phyloP scores from a whole-genome alignment of 2,797 vertebrate genomes.

The Phoebastria nigripes region DNA sequence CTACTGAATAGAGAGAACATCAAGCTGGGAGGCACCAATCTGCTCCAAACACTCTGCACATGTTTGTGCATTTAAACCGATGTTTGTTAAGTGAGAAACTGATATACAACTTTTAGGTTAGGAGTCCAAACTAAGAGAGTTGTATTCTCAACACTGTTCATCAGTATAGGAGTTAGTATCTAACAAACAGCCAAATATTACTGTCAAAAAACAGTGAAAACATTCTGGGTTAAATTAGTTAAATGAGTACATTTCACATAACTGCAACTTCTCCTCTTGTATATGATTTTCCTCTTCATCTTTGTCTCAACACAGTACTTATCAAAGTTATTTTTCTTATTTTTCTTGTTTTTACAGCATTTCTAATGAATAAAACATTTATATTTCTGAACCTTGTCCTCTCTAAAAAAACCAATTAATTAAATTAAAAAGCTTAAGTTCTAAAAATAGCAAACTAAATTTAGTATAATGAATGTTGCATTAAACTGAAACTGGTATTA shows the following conservation, averaged over 20 bases:
- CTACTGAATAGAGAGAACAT: not conserved
- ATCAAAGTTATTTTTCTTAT: not conserved
- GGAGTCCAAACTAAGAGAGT: not conserved
- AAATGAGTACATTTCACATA: not conserved
- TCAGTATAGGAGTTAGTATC: not conserved
- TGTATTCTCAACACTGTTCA: not conserved
- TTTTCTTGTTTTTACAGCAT: not conserved
- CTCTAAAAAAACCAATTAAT: not conserved
- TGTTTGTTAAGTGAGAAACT: not conserved
- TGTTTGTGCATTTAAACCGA: rapidly evolving
- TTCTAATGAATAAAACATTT: not conserved
- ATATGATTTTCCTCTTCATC: not conserved
- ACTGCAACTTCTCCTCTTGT: not conserved
- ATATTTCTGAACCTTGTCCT: not conserved
- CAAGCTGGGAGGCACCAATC: not conserved
- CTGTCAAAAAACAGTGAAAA: not conserved
- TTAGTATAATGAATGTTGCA: not conserved
- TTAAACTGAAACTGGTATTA: not conserved
- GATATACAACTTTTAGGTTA: not conserved
- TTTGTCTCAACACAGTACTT: not conserved
- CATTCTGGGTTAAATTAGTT: not conserved
- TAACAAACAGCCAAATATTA: not conserved
- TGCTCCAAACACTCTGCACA: not conserved
- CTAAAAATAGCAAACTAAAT: not conserved
- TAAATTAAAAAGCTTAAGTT: not conserved